Base-by-base conservation (phyloP, 2,797 vertebrate species). In the Dromococcyx pavoninus region DNA sequence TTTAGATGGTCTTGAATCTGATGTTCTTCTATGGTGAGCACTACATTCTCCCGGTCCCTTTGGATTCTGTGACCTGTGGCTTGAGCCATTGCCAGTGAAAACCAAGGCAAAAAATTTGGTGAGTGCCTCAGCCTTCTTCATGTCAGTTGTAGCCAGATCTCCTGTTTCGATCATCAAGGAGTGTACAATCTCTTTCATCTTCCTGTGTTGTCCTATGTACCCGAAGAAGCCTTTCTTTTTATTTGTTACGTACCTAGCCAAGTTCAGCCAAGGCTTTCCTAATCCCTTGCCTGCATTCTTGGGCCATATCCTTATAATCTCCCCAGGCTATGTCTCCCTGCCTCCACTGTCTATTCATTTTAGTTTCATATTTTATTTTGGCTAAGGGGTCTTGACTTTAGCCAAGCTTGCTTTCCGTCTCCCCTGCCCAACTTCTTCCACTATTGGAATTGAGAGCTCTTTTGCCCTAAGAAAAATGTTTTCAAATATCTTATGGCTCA, bases 101-200 rank as follows among this genome's bases (percentile, higher is more conserved):
- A 32, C 11, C 2, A 3, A 54, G 18, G 48, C 18, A 41, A 88
- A 61, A 51, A 54, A 2, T 3, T 35, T 33, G 4, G 41, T 79
- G 14, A 5, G 8, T 58, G 65, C 14, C 10, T 35, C 1, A 1
- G 15, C 17, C 33, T 67, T 54, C 30, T 60, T 23, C 25, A 13
- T 54, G 30, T 48, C 1, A 0, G 3, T 48, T 56, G 10, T 56
- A 62, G 27, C 27, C 33, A 32, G 11, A 10, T 75, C 12, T 62
- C 32, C 17, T 1, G 0, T 35, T 62, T 69, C 1, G 1, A 18
- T 69, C 8, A 7, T 48, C 27, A 14, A 11, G 3, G 2, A 30
- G 30, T 3, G 7, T 32, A 22, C 27, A 35, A 21, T 48, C 82
- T 54, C 25, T 32, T 69, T 69, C 35, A 10, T 82, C 48, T 69